These are phyloP conservation scores for Germaria angustata DNA, from an alignment of 2,888 invertebrate genomes.

Conservation along the genomic window DNA sequence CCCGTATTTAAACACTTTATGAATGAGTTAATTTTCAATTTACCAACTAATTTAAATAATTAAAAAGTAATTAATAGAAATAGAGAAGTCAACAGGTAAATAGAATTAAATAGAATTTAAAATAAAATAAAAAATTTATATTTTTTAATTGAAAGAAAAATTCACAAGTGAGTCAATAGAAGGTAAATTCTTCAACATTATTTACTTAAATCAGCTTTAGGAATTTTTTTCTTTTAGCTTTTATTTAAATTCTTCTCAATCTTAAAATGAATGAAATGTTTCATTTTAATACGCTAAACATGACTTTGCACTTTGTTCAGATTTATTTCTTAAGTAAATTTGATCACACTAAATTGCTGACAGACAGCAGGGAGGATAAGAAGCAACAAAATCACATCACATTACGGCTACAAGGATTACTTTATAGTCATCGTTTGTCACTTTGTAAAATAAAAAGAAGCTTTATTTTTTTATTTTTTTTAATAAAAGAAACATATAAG, in stretches of 20 bases:
- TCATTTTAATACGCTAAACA: slow-evolving; percentile 71
- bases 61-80: slow-evolving; percentile 67
- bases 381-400: background rate
- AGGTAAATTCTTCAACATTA: background rate
- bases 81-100: slow-evolving; percentile 69
- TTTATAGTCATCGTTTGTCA: no score
- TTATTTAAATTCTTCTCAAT: background rate
- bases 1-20: slow-evolving; percentile 11
- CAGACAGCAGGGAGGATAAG: background rate
- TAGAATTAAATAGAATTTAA: slow-evolving; percentile 69
- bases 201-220: background rate
- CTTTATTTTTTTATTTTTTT: no score
- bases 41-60: slow-evolving; percentile 53
- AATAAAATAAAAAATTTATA: background rate
- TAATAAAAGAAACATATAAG: background rate
- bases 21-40: slow-evolving; percentile 60
- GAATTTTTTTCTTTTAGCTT: background rate
- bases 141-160: background rate
- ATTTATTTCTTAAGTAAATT: slow-evolving; percentile 74
- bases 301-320: slow-evolving; percentile 78
- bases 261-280: slow-evolving; percentile 34
- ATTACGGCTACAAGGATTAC: background rate
- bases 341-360: slow-evolving; percentile 50
- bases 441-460: no score
- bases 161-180: background rate